phyloP scores from a whole-genome alignment of 2,797 vertebrate genomes.

The Pangasius djambal region DNA sequence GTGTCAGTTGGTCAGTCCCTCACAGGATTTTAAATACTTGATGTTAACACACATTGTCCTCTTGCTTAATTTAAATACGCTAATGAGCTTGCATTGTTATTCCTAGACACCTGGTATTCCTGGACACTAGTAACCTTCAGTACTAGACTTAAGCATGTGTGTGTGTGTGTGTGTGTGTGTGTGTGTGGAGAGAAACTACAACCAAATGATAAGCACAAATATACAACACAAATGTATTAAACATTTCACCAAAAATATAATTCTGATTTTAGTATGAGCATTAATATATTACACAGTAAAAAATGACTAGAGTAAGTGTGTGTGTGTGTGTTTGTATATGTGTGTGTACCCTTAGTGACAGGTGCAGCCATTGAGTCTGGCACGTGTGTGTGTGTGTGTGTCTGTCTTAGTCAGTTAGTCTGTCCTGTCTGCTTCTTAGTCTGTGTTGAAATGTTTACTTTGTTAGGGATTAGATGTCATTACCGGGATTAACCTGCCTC shows the following conservation, averaged over 20 bases:
- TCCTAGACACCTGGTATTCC: conserved; percentile 72
- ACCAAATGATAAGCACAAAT: not conserved
- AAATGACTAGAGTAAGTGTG: not conserved
- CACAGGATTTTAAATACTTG: conserved; percentile 15
- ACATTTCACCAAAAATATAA: not conserved
- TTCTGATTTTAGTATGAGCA: not conserved
- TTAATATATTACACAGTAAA: not conserved
- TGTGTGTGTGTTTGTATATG: conserved; percentile 36
- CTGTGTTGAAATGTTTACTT: conserved; percentile 76
- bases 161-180: conserved; percentile 48
- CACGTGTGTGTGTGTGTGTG: conserved; percentile 43
- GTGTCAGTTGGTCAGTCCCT: not conserved
- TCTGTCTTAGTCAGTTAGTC: conserved; percentile 45
- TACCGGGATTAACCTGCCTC: conserved; percentile 74
- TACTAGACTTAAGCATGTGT: conserved; percentile 3
- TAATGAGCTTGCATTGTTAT: conserved; percentile 74
- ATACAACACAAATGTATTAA: not conserved
- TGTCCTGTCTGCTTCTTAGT: conserved; percentile 41
- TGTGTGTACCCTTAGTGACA: conserved; percentile 14
- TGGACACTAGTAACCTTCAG: conserved; percentile 44
- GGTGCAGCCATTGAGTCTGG: conserved; percentile 33
- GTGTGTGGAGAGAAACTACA: not conserved
- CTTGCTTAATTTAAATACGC: conserved; percentile 72
- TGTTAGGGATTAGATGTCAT: conserved; percentile 74
- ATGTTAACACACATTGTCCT: conserved; percentile 21